A percentile compares a stretch with the other conserved stretches of the same genome.
Conservation (phyloP, 1,140 invertebrate species). For the Choristoneura fumiferana region DNA sequence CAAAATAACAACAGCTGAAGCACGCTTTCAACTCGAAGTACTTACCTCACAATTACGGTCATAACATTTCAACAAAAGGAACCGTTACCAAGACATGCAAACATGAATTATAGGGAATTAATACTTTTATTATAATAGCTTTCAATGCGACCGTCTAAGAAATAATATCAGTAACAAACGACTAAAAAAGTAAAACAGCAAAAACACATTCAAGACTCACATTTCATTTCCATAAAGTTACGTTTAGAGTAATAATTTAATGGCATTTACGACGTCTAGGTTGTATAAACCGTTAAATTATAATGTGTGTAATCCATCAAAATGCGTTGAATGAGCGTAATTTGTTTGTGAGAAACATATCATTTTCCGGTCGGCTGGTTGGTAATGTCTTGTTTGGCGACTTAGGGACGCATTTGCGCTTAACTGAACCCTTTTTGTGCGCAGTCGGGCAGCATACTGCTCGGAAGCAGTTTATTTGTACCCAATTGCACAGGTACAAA, state of each 20-base stretch:
- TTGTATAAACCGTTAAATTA: constrained; percentile 20
- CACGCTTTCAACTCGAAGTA: constrained; percentile 3
- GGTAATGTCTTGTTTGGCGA: constrained; percentile 41
- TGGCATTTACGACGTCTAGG: not conserved
- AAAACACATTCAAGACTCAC: not conserved
- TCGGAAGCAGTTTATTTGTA: constrained; percentile 4
- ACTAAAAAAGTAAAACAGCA: no score
- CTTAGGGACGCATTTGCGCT: not conserved
- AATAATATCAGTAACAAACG: not conserved
- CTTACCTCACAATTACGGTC: constrained; percentile 4
- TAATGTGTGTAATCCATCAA: constrained; percentile 49
- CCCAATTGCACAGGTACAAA: no score
- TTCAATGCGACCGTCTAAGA: not conserved
- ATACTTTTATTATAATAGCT: constrained; percentile 30
- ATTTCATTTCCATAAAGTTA: not conserved
- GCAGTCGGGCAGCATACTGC: no score
- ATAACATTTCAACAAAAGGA: constrained; percentile 11
- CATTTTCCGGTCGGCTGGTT: constrained; percentile 45
- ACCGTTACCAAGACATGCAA: constrained; percentile 19
- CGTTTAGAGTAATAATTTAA: not conserved
- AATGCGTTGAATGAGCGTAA: constrained; percentile 41
- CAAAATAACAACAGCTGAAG: not conserved
- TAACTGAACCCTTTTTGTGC: not conserved
- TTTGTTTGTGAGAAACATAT: constrained; percentile 51
- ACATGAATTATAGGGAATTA: constrained; percentile 40